phyloP scores from a whole-genome alignment of 1,140 invertebrate species.

The Aethina tumida region DNA sequence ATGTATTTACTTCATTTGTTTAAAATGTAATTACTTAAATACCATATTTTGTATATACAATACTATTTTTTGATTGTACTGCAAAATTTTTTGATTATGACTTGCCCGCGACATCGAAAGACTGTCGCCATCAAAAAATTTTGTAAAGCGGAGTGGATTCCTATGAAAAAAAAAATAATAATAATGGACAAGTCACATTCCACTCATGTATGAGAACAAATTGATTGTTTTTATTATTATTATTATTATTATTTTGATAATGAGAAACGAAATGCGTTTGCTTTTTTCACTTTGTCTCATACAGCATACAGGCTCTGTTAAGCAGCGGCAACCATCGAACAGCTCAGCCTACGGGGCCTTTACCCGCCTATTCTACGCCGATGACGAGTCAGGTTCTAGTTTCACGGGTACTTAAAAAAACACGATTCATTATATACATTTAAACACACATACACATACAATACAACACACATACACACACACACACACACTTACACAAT shows the following conservation, averaged over 20 bases:
- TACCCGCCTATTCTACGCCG: conserved; percentile 25
- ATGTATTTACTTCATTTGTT: conserved; percentile 23
- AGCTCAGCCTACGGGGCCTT: conserved; percentile 36
- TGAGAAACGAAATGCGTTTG: conserved; percentile 38
- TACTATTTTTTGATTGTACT: conserved; percentile 22
- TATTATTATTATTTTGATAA: conserved; percentile 27
- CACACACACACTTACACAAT: conserved; percentile 23
- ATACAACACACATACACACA: conserved; percentile 21
- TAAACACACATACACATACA: conserved; percentile 16
- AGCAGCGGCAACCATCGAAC: conserved; percentile 38
- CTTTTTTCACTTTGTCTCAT: conserved; percentile 38
- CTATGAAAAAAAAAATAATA: neutral
- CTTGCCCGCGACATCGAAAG: conserved; percentile 2
- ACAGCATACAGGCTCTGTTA: conserved; percentile 39
- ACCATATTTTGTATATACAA: conserved; percentile 20
- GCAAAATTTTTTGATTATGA: conserved; percentile 34
- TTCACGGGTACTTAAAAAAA: conserved; percentile 38
- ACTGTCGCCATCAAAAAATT: neutral
- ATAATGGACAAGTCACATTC: no score
- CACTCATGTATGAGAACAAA: conserved; percentile 24
- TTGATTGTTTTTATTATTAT: conserved; percentile 19
- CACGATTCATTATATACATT: conserved; percentile 18
- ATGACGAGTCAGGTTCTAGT: conserved; percentile 38
- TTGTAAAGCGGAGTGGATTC: neutral
- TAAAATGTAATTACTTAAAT: conserved; percentile 30